phyloP scores from a whole-genome alignment of 2,113 vertebrate genomes.

The Ammodytes marinus region DNA sequence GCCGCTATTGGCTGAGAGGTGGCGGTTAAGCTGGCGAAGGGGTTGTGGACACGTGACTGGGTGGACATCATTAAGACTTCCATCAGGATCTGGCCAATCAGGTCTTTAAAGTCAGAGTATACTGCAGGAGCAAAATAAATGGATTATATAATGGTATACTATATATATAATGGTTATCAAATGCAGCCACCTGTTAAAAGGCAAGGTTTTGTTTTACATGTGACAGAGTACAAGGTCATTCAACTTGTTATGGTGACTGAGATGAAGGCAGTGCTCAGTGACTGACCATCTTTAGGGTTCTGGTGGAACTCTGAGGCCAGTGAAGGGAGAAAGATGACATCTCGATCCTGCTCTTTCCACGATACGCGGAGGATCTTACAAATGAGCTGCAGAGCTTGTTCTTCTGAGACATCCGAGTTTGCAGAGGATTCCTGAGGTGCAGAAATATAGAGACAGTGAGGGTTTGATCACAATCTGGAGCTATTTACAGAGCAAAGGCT shows the following conservation, averaged over 20 bases:
- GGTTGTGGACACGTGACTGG: constrained; percentile 93
- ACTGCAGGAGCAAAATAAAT: constrained; percentile 79
- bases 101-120: constrained; percentile 97
- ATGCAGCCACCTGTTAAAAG: background rate
- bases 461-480: background rate
- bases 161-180: background rate
- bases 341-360: constrained; percentile 97
- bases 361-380: constrained; percentile 99
- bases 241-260: background rate
- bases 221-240: background rate
- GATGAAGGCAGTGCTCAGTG: background rate
- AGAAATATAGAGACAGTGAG: background rate
- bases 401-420: constrained; percentile 94
- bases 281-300: constrained; percentile 93
- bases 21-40: constrained; percentile 96
- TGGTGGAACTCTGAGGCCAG: constrained; percentile 95
- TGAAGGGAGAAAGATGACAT: constrained; percentile 95
- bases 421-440: constrained; percentile 89
- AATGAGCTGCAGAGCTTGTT: constrained; percentile 97
- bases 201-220: background rate
- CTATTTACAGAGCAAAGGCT: background rate
- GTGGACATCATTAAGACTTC: constrained; percentile 99
- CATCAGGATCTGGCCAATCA: constrained; percentile 99
- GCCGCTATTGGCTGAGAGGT: constrained; percentile 95
- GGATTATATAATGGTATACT: accelerated